Evolutionary conservation across 2,888 invertebrate genomes (phyloP), one percentile per base, ranked within the genome.

Genomic region (Cryptocheilus praepositus): DNA sequence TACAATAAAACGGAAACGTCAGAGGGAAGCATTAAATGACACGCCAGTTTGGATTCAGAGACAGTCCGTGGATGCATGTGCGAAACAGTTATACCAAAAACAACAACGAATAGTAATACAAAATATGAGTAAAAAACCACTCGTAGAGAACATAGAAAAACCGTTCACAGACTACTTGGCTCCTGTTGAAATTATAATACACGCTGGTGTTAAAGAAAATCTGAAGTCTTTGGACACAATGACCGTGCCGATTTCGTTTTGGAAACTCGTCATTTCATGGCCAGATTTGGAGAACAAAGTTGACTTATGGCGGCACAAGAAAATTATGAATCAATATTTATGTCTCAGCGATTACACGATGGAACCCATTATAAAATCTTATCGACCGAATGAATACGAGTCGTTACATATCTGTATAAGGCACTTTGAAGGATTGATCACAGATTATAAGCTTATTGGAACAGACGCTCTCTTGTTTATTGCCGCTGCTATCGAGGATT

Each of bases 181-280:
- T 87, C 87, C 89, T 84, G 77, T 91, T 88, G 82, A 90, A 86
- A 79, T 90, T 87, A 67, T 89, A 86, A 70, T 87, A 89, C 77
- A 85, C 89, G 69, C 90, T 84, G 89, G 90, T 87, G 58, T 91
- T 86, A 90, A 90, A 88, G 86, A 90, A 88, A 89, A 91, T 89
- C 56, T 88, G 79, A 79, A 90, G 89, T 83, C 89, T 85, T 64
- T 77, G 13, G 79, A 74, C 84, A 90, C 81, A 84, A 89, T 79
- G 88, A 89, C 85, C 88, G 88, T 80, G 86, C 89, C 84, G 85
- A 90, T 85, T 18, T 67, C 76, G 43, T 91, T 88, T 76, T 94
- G 93, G 93, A 94, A 94, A 88, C 84, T 93, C 43, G 90, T 91
- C 4, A 83, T 93, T 58, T 91, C 92, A 7, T 89, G 92, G 63